Percentiles rank a stretch among this genome's conserved stretches.
Evolutionary conservation across 1,140 invertebrate genomes (phyloP).

Genomic region (Bombus haemorrhoidalis): DNA sequence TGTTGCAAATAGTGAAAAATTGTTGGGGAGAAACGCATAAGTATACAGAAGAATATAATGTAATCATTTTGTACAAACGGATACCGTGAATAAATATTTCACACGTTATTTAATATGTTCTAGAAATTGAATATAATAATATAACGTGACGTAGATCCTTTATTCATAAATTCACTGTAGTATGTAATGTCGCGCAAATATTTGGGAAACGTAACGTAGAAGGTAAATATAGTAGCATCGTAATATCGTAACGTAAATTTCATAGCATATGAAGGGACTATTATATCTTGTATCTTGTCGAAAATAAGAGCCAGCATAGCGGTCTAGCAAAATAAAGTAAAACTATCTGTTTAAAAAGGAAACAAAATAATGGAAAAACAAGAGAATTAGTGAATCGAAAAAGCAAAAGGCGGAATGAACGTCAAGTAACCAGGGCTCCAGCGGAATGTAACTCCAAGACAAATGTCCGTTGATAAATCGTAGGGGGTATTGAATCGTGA

Average conservation of each 20-base stretch:
- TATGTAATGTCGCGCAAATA: background rate
- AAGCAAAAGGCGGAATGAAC: background rate
- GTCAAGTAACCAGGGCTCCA: background rate
- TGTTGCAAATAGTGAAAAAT: background rate
- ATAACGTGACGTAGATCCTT: background rate
- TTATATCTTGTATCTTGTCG: no score
- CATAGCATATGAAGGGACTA: no score
- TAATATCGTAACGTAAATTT: no score
- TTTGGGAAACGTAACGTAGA: background rate
- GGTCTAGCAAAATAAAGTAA: background rate
- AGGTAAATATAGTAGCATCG: no score
- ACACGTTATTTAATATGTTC: background rate
- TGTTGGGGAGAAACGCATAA: background rate
- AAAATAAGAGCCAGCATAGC: background rate
- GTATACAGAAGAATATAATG: background rate
- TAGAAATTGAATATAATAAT: background rate
- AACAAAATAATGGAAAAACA: background rate
- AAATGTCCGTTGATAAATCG: slow-evolving; percentile 26
- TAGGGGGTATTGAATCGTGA: slow-evolving; percentile 5
- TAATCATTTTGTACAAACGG: background rate
- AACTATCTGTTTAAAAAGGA: background rate
- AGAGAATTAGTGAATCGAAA: background rate
- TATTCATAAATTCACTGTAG: background rate
- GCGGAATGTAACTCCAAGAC: background rate
- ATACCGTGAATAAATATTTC: background rate